Evolutionary conservation across 2,113 vertebrate species (phyloP), one percentile per base, ranked within the genome.

Genomic region (Pogonocichla stellata): DNA sequence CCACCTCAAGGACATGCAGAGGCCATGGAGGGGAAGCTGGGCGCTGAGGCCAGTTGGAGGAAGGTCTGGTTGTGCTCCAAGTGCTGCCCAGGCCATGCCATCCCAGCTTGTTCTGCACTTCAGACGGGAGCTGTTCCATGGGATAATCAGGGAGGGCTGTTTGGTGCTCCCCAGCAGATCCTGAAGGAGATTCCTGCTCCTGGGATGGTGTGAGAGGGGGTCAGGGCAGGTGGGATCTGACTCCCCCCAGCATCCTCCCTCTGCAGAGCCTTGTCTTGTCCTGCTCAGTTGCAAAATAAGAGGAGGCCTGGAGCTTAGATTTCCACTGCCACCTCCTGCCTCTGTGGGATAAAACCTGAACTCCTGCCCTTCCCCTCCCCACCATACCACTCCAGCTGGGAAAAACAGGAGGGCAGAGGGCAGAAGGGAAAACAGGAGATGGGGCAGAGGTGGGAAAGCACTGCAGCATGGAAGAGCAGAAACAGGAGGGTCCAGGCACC

Each of bases 211-310:
- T 60, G n/a, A 70, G 25, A 73, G 3, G 22, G 33, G 19, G 20
- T 53, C n/a, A 12, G 15, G 18, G 38, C 19, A 66, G 33, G 56
- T 73, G 65, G 54, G 40, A 77, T 43, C 19, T 51, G 15, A 13
- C 9, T 8, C 13, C 14, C 14, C 26, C 1, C 51, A 70, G n/a
- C 56, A 38, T 33, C 12, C 6, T 58, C 15, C 43, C 82, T 36
- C 47, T 71, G 38, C 3, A 4, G 40, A 75, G 75, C 47, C 12
- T 60, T 61, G 7, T 29, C 54, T 82, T 36, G 20, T 42, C 62
- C 40, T 36, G 45, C 36, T 53, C 0, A 0, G 12, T 25, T 57
- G 19, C 26, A 40, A 77, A 69, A 69, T 1, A 25, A 58, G 22
- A 78, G 56, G 56, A 85, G n/a, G 29, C 10, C 14, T 22, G 45